Evolutionary conservation across 2,888 invertebrate species (phyloP), one percentile per base, ranked within the genome.

Genomic region (Orthosia incerta): DNA sequence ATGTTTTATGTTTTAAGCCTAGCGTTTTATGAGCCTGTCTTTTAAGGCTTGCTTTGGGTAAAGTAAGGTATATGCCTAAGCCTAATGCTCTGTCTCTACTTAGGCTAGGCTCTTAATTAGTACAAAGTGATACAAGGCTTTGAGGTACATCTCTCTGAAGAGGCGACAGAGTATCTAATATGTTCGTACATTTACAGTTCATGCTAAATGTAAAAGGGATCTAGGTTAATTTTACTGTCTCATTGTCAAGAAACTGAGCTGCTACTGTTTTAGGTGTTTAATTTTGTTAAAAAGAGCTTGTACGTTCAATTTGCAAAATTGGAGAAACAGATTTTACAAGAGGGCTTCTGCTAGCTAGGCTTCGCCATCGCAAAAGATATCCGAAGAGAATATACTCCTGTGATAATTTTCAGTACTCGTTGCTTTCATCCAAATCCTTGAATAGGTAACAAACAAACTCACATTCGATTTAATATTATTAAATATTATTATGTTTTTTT

Each of bases 1-100:
- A 53, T 67, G 65, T 68, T 80, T 71, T 61, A 78, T 56, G 55
- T 20, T 55, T 55, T 71, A 13, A 66, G 20, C 59, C 61, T 69
- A 16, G 26, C 39, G 16, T 55, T 70, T 76, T 71, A 79, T 20
- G 59, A 23, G 55, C 18, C 53, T 55, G 48, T 45, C 31, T 61
- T 48, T 31, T 31, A 57, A 56, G 55, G 16, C 46, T 51, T 48
- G 48, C 18, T 45, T 71, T 50, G 15, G 68, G 61, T 39, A 23
- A 48, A n/a, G 50, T 46, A 26, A 3, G 48, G 23, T 48, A 45
- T 66, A 48, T 73, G 56, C 61, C 20, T 66, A 48, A 79, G 56
- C 61, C 20, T 62, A 65, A 73, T 79, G 20, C 20, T 46, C 48
- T 53, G 57, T 46, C 13, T 77, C 46, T 63, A 63, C 26, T 76